Evolutionary conservation across 2,113 vertebrate genomes (phyloP), one percentile per base, ranked within the genome.

Genomic region (Rattus rattus): DNA sequence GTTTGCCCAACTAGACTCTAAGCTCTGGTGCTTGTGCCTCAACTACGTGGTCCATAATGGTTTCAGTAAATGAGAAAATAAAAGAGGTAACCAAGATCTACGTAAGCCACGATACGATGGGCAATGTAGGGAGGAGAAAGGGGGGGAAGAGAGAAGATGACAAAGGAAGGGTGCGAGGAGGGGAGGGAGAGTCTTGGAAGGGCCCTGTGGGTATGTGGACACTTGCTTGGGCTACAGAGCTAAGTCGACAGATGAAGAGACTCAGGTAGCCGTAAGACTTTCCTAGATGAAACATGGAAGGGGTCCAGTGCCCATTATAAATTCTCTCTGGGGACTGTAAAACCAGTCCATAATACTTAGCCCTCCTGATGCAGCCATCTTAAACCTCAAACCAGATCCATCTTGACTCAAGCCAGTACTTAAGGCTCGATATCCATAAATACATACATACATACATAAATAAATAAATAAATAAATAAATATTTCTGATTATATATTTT

Each of bases 71-170:
- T 17, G 47, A 69, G 36, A 17, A 12, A 86, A 54, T 28, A 54
- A 26, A 72, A 4, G 5, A 26, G 4, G 26, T 28, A 4, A 4
- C 0, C 0, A 0, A 28, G 65, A 67, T 72, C 81, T 52, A 2
- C 0, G 2, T 7, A 33, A 54, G 9, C 43, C 8, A 0, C 28
- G 12, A 56, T 0, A 0, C 30, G 6, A 54, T 2, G 11, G 43
- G 20, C 17, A 9, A 54, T 11, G 49, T 17, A 13, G 36, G 10
- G 13, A 69, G 75, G 54, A 10, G 13, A 52, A 28, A 30, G n/a
- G 24, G 39, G 20, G 22, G 56, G 5, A 36, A 11, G 54, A 17
- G 7, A 47, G 24, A 19, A 30, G 56, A 43, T 14, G 28, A n/a
- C 12, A 39, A 8, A 2, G 36, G 80, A n/a, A 24, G 4, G 9